A percentile compares a stretch with the other conserved stretches of the same genome.
Conservation (phyloP, 2,888 invertebrate species). For the Lycocerus yunnanus region DNA sequence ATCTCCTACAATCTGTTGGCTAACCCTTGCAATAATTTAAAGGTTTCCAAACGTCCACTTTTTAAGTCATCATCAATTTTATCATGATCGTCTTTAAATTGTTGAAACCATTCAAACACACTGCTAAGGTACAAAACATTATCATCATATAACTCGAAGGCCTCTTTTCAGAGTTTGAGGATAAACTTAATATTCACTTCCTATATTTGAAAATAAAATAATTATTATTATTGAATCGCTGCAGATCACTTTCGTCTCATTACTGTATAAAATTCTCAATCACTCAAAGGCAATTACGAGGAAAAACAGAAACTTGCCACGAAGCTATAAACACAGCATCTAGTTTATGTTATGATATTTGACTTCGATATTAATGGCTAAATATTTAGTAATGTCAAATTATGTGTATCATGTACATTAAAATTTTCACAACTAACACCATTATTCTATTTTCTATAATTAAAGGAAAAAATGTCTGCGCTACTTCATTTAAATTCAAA, state of each 20-base stretch:
- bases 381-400: not conserved
- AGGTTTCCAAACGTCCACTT: too few relatives aligned
- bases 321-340: not conserved
- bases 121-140: too few relatives aligned
- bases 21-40: too few relatives aligned
- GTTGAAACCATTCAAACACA: too few relatives aligned
- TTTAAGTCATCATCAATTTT: too few relatives aligned
- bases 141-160: too few relatives aligned
- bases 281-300: not conserved
- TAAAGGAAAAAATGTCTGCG: too few relatives aligned
- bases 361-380: not conserved
- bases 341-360: not conserved
- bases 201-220: not conserved
- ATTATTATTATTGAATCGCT: not conserved
- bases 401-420: not conserved
- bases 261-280: not conserved
- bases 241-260: not conserved
- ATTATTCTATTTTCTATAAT: not conserved
- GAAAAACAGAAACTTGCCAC: not conserved
- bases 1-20: too few relatives aligned
- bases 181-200: not conserved
- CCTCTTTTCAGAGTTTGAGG: too few relatives aligned
- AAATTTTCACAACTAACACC: not conserved
- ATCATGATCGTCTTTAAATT: too few relatives aligned
- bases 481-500: too few relatives aligned